A percentile compares a stretch with the other conserved stretches of the same genome.
Evolutionary conservation across 1,140 invertebrate genomes (phyloP).

Genomic region (Hormaphis cornu): DNA sequence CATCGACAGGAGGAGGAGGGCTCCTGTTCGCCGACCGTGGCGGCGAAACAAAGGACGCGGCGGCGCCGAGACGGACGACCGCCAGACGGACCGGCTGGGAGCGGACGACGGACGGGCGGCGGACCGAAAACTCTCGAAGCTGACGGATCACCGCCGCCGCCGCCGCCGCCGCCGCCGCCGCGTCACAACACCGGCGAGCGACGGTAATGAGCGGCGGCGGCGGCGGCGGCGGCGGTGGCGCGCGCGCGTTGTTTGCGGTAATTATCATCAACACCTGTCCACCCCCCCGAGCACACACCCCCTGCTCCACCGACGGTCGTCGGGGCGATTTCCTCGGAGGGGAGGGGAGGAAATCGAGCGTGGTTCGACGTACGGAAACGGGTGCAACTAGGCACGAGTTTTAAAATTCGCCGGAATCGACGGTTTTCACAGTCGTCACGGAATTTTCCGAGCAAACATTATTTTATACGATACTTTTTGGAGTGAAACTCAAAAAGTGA

Average conservation of each 20-base stretch:
- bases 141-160: not conserved
- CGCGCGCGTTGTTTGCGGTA: conserved; percentile 8
- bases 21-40: conserved; percentile 19
- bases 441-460: no score
- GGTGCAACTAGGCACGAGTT: not conserved
- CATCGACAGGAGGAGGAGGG: no score
- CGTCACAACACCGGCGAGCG: no score
- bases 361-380: not conserved
- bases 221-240: not conserved
- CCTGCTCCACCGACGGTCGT: not conserved
- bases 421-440: no score
- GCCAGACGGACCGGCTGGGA: no score
- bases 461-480: no score
- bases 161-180: not conserved
- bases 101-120: no score
- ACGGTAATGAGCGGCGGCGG: not conserved
- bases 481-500: no score
- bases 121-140: conserved; percentile 4
- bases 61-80: not conserved
- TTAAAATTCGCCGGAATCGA: no score
- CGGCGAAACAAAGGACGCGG: conserved; percentile 5
- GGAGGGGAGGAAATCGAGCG: not conserved
- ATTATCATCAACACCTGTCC: conserved; percentile 20
- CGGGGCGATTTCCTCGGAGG: no score
- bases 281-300: not conserved